Conservation (phyloP, 2,113 vertebrate genomes). For the Melanerpes formicivorus region DNA sequence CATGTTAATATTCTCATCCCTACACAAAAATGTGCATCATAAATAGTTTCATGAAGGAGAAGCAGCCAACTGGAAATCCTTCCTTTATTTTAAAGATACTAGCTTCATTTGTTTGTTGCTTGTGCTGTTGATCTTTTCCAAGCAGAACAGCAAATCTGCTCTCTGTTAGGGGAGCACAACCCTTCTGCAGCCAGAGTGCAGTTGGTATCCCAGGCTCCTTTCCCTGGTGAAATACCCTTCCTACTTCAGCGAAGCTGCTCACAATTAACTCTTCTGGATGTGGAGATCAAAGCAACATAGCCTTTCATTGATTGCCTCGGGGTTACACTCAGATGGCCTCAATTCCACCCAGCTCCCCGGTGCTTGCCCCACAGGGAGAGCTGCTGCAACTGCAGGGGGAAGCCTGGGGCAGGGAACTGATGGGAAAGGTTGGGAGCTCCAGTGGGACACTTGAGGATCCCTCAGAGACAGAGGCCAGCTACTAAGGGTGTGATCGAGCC, state of each 20-base stretch:
- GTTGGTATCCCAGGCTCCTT: background rate
- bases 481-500: background rate
- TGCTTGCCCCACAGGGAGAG: background rate
- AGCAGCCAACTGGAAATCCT: slow-evolving; percentile 74
- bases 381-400: background rate
- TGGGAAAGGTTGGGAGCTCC: background rate
- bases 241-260: slow-evolving; percentile 18
- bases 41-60: slow-evolving; percentile 63
- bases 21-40: slow-evolving; percentile 49
- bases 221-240: background rate
- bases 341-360: background rate
- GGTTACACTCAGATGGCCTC: background rate
- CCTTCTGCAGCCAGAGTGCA: background rate
- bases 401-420: background rate
- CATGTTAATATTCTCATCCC: slow-evolving; percentile 23
- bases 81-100: slow-evolving; percentile 74
- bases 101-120: slow-evolving; percentile 58
- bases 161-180: slow-evolving; percentile 15
- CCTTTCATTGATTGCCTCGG: background rate
- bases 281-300: slow-evolving; percentile 18
- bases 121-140: slow-evolving; percentile 62
- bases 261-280: slow-evolving; percentile 44
- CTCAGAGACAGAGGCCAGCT: background rate
- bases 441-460: background rate
- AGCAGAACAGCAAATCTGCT: slow-evolving; percentile 60